Percentiles rank a stretch among this genome's conserved stretches.
Evolutionary conservation across 2,113 vertebrate species (phyloP).

Genomic region (Mesitornis unicolor): DNA sequence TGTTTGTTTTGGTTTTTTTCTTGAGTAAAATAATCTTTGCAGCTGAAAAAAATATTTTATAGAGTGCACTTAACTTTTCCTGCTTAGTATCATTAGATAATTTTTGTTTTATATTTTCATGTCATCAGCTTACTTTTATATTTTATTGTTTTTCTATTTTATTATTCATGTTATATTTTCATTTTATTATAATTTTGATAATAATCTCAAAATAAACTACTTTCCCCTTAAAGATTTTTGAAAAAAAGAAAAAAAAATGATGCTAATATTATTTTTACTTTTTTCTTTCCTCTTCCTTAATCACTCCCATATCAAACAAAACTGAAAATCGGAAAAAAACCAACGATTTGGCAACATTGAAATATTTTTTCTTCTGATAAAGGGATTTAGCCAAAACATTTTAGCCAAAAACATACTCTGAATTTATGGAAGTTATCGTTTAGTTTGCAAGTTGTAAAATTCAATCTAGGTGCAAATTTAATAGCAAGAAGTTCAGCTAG

Average conservation of each 20-base stretch:
- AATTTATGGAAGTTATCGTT: neutral
- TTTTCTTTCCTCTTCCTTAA: neutral
- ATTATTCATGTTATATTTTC: neutral
- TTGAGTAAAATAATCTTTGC: neutral
- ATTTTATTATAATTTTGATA: neutral
- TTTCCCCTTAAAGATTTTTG: neutral
- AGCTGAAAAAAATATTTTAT: neutral
- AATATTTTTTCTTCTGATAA: neutral
- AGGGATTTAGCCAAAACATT: neutral
- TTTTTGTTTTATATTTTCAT: neutral
- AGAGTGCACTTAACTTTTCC: neutral
- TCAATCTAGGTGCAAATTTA: neutral
- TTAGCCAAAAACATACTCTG: neutral
- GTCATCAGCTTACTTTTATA: neutral
- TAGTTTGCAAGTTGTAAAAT: neutral
- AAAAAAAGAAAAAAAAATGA: neutral
- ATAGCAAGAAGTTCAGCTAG: neutral
- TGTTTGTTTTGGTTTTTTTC: neutral
- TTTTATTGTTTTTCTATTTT: neutral
- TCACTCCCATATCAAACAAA: neutral
- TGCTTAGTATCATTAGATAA: neutral
- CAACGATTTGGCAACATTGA: neutral
- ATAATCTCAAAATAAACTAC: neutral
- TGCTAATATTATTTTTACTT: neutral
- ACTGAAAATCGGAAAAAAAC: neutral